These are phyloP conservation scores for Tylochromis polylepis DNA, from an alignment of 2,113 vertebrate genomes.

Conservation along the genomic window DNA sequence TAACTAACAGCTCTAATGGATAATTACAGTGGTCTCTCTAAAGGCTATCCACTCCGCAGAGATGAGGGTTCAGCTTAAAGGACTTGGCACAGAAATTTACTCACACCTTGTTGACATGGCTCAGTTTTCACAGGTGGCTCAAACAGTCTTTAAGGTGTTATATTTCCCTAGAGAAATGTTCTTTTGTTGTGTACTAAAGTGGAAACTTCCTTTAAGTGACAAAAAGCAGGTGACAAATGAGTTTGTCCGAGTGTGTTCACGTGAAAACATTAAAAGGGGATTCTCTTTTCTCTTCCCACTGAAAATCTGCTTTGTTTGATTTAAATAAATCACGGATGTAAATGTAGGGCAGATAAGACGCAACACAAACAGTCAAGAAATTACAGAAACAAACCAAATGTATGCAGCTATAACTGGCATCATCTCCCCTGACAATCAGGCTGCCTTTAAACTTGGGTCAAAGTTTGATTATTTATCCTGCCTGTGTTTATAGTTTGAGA, in stretches of 20 bases:
- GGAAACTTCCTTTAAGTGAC: neutral
- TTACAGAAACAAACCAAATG: neutral
- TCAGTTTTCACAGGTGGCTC: conserved; percentile 22
- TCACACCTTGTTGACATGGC: conserved; percentile 2
- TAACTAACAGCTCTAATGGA: neutral
- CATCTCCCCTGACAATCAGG: neutral
- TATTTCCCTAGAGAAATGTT: conserved; percentile 3
- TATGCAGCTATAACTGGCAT: neutral
- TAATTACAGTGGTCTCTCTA: neutral
- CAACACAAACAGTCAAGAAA: neutral
- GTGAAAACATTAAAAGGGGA: neutral
- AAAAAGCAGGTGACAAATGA: neutral
- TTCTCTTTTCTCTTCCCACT: neutral
- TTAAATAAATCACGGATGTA: neutral
- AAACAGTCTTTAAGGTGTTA: neutral
- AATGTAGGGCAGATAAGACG: neutral
- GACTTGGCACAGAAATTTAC: neutral
- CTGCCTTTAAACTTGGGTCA: neutral
- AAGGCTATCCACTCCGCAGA: neutral
- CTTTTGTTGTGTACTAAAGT: conserved; percentile 7
- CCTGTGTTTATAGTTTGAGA: neutral
- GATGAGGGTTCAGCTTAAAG: neutral
- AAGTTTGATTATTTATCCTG: conserved; percentile 13
- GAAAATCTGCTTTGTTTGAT: neutral
- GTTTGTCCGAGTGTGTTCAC: neutral